Percentiles rank a stretch among this genome's conserved stretches.
Conservation (phyloP, 53 echinoderm and acorn worm species). For the Antedon mediterranea region DNA sequence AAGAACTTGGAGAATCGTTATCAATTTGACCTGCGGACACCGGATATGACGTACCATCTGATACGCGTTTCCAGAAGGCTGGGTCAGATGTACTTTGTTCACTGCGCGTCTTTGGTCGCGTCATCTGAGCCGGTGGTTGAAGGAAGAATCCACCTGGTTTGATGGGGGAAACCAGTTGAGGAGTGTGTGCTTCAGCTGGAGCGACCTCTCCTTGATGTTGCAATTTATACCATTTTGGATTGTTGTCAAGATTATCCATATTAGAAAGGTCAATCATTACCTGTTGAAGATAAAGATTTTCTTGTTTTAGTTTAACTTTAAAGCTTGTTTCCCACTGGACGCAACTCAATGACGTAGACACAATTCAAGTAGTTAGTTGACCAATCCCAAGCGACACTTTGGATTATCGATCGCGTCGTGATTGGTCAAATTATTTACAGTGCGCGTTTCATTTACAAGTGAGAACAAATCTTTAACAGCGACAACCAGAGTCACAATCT, state of each 20-base stretch:
- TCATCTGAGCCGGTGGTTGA: neutral
- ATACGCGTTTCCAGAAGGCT: conserved; percentile 28
- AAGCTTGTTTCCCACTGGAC: no score
- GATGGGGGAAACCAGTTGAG: conserved; percentile 32
- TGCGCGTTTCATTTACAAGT: no score
- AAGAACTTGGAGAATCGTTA: conserved; percentile 55
- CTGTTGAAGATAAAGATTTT: conserved; percentile 21
- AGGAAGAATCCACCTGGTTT: conserved; percentile 5
- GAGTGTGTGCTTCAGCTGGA: conserved; percentile 32
- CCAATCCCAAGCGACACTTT: no score
- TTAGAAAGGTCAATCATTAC: conserved; percentile 81
- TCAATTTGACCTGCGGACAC: conserved; percentile 29
- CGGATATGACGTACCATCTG: conserved; percentile 27
- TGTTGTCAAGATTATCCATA: conserved; percentile 63
- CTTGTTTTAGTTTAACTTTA: no score
- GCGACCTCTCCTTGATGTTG: conserved; percentile 48
- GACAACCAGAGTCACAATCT: no score
- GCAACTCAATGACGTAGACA: no score
- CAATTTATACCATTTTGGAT: conserved; percentile 80
- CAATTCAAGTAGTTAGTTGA: no score
- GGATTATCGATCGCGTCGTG: no score
- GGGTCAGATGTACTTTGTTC: conserved; percentile 21
- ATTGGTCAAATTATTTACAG: no score
- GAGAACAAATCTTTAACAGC: no score
- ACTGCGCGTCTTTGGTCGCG: neutral